Conservation (phyloP, 1,140 invertebrate genomes). For the Artemia franciscana region DNA sequence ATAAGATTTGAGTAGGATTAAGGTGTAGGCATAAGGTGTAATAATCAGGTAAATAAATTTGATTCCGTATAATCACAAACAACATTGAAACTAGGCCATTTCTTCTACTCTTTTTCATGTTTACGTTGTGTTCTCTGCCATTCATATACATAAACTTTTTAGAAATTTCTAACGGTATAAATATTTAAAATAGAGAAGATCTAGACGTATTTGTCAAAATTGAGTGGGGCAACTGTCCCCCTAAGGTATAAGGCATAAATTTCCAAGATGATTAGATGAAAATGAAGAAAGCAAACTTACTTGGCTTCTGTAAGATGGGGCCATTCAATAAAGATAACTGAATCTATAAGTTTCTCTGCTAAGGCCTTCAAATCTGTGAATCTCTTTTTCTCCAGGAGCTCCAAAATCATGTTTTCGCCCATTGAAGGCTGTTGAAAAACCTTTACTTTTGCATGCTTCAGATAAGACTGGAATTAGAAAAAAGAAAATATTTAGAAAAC, state of each 20-base stretch:
- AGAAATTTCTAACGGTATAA: no score
- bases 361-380: constrained; percentile 22
- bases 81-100: no score
- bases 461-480: constrained; percentile 26
- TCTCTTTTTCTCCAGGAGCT: constrained; percentile 22
- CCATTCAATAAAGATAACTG: constrained; percentile 56
- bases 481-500: constrained; percentile 12
- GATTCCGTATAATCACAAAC: no score
- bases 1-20: no score
- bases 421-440: constrained; percentile 64
- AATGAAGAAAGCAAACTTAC: constrained; percentile 7
- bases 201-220: no score
- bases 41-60: no score
- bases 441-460: constrained; percentile 43
- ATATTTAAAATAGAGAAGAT: no score
- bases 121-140: no score
- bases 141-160: no score
- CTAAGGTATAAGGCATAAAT: constrained; percentile 1
- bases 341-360: constrained; percentile 37
- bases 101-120: no score
- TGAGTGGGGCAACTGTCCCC: no score
- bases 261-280: background rate
- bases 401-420: constrained; percentile 58
- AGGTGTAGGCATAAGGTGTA: no score
- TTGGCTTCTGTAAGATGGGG: constrained; percentile 56